Evolutionary conservation across 2,113 vertebrate species (phyloP).

Genomic region (Rousettus leschenaultii): DNA sequence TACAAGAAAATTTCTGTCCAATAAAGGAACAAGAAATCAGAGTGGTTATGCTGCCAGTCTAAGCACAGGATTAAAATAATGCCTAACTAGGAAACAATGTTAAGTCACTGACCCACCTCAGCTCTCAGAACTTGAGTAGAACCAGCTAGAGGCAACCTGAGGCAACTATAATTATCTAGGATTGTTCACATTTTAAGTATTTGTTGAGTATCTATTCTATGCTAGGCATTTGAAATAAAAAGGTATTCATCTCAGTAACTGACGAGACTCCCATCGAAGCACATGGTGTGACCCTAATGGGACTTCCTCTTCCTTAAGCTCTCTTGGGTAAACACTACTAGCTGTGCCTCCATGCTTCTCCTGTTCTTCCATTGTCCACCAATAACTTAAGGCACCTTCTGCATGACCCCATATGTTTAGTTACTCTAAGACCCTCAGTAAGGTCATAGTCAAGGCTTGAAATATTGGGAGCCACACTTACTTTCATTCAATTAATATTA

Average conservation of each 20-base stretch:
- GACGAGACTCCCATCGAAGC: neutral
- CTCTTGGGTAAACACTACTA: neutral
- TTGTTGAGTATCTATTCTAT: neutral
- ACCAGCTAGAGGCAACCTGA: neutral
- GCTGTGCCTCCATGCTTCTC: neutral
- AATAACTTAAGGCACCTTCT: neutral
- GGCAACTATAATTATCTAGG: neutral
- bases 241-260: neutral
- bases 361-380: neutral
- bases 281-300: neutral
- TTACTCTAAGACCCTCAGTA: neutral
- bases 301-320: neutral
- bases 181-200: neutral
- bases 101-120: neutral
- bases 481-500: neutral
- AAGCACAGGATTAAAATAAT: neutral
- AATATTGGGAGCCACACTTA: neutral
- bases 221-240: neutral
- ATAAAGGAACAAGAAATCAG: neutral
- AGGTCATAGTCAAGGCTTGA: neutral
- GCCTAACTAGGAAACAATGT: neutral
- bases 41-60: neutral
- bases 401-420: neutral
- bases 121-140: neutral
- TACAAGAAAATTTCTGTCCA: neutral